These are phyloP conservation scores for Holothuria scabra DNA, from an alignment of 53 echinoderm and acorn worm species.

Conservation along the genomic window DNA sequence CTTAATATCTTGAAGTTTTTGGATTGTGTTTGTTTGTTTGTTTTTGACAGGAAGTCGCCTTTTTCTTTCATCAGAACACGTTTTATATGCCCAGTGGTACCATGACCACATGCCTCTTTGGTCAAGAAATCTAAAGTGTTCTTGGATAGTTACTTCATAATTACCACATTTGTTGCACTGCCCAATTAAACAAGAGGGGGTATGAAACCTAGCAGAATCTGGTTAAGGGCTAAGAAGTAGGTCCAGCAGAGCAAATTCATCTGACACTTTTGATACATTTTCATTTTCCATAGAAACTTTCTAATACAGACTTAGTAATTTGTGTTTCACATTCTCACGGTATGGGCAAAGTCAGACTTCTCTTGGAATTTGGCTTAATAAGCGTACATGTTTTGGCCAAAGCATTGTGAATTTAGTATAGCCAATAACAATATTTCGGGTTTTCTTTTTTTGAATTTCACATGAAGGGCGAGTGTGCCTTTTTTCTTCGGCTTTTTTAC, in stretches of 20 bases:
- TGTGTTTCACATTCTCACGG: not conserved
- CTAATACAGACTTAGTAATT: not conserved
- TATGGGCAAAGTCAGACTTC: not conserved
- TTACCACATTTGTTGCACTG: not conserved
- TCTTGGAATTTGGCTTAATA: not conserved
- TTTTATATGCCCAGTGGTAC: not conserved
- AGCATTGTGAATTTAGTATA: slow-evolving; percentile 10
- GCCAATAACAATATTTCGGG: not conserved
- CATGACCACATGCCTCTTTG: not conserved
- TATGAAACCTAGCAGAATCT: not conserved
- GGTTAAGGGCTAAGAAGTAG: not conserved
- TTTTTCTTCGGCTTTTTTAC: slow-evolving; percentile 1
- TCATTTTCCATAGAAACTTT: not conserved
- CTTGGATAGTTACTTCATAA: not conserved
- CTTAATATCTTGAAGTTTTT: not conserved
- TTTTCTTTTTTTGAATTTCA: too few species aligned
- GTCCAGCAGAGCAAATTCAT: not conserved
- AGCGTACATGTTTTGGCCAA: not conserved
- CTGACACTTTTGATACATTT: not conserved
- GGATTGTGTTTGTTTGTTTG: not conserved
- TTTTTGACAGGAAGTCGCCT: not conserved
- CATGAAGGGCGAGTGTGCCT: too few species aligned
- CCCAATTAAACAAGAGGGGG: not conserved
- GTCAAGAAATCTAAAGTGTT: not conserved
- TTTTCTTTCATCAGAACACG: not conserved